Evolutionary conservation across 2,113 vertebrate genomes (phyloP), one percentile per base, ranked within the genome.

Genomic region (Nanger granti): DNA sequence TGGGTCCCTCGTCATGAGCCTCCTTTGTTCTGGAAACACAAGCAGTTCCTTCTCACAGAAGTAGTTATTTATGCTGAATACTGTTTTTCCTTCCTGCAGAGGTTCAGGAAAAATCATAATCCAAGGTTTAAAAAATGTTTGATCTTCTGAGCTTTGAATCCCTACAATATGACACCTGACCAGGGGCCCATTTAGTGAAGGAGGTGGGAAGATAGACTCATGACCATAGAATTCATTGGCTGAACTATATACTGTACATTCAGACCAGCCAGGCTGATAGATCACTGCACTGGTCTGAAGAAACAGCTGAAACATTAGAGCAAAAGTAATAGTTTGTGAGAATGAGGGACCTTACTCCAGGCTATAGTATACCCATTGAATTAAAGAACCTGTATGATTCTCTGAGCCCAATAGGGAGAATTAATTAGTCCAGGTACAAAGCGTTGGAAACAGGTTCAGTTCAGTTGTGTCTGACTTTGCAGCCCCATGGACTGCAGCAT

Each of bases 1-100:
- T 8, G 18, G 15, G 37, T 20, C 7, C 5, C 9, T 31, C 4
- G 18, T 88, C 0, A 3, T 79, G 55, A 31, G 3, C 18, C 31
- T 2, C 60, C 11, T 64, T 12, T 37, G 22, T 89, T 24, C 37
- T 93, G 37, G 60, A 85, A 85, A 41, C 14, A 64, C 12, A 41
- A 97, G 3, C 10, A 69, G 13, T 34, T 89, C 34, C 59, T 64
- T 85, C 29, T 62, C 49, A 79, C 34, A 89, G 26, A 28, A 85
- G 79, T 7, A 89, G 15, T 64, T 9, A 80, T 18, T 55, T 95
- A 85, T 37, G 41, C 12, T 73, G n/a, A 83, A 15, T 28, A 41
- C n/a, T 91, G 2, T 34, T 41, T 87, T 94, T 87, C 26, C 11
- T 86, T 91, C 34, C 41, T 9, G 2, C 44, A 52, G 79, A 76